Evolutionary conservation across 2,113 vertebrate genomes (phyloP).

Genomic region (Psilopogon haemacephalus): DNA sequence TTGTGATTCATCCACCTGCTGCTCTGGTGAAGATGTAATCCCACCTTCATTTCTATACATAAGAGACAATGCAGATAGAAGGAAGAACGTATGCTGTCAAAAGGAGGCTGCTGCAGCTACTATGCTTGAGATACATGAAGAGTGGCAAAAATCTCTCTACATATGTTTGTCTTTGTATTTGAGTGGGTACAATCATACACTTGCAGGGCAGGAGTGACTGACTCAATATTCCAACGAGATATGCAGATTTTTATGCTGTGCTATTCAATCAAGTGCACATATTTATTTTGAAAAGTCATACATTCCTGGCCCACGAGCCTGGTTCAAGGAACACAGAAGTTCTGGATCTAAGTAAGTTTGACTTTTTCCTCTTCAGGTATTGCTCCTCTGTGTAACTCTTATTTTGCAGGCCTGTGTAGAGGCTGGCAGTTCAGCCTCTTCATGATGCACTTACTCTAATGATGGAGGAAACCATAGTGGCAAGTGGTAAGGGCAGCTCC

Average conservation of each 20-base stretch:
- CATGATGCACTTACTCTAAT: not conserved
- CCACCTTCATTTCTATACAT: slow-evolving; percentile 53
- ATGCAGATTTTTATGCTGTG: not conserved
- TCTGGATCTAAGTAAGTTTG: not conserved
- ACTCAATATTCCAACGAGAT: slow-evolving; percentile 4
- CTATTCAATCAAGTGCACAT: not conserved
- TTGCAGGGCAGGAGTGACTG: not conserved
- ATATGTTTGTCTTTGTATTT: slow-evolving; percentile 48
- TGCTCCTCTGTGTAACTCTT: not conserved
- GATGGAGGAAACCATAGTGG: not conserved
- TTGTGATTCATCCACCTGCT: slow-evolving; percentile 58
- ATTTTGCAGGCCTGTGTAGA: not conserved
- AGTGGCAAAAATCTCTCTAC: slow-evolving; percentile 20
- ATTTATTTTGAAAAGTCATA: not conserved
- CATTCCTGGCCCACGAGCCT: not conserved
- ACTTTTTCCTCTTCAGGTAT: not conserved
- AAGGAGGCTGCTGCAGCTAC: slow-evolving; percentile 13
- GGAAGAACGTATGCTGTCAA: not conserved
- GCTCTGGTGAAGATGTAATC: slow-evolving; percentile 56
- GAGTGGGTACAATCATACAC: not conserved
- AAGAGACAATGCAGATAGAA: slow-evolving; percentile 1
- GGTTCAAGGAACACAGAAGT: not conserved
- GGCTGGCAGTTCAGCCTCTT: not conserved
- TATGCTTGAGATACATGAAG: slow-evolving; percentile 5
- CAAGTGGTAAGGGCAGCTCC: not conserved